Evolutionary conservation across 2,113 vertebrate species (phyloP).

Genomic region (Pedetes capensis): DNA sequence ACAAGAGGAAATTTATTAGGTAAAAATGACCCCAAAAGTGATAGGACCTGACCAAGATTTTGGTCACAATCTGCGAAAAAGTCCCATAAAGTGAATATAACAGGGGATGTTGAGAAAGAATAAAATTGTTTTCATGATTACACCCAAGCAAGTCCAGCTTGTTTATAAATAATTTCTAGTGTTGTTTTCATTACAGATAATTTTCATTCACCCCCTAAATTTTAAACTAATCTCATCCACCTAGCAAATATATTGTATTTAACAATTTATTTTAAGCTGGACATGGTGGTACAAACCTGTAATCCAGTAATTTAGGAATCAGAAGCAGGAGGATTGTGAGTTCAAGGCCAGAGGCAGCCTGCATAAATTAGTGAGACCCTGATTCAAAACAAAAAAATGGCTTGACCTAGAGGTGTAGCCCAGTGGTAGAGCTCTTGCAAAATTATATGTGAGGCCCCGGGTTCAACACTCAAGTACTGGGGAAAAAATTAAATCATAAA

Average conservation of each 20-base stretch:
- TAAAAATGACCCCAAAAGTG: neutral
- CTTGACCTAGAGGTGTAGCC: too few relatives aligned
- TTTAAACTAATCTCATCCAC: neutral
- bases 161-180: neutral
- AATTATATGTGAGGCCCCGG: too few relatives aligned
- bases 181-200: neutral
- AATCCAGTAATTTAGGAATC: too few relatives aligned
- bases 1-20: neutral
- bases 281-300: too few relatives aligned
- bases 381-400: too few relatives aligned
- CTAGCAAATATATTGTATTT: neutral
- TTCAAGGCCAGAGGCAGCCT: too few relatives aligned
- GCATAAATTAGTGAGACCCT: too few relatives aligned
- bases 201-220: neutral
- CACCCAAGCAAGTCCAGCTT: neutral
- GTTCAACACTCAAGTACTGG: too few relatives aligned
- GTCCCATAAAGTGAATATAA: neutral
- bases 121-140: neutral
- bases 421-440: too few relatives aligned
- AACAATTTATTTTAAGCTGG: neutral
- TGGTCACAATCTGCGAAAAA: neutral
- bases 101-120: too few relatives aligned
- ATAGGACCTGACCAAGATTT: neutral
- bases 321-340: too few relatives aligned
- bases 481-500: too few relatives aligned